Evolutionary conservation across 2,113 vertebrate species (phyloP), one percentile per base, ranked within the genome.

Genomic region (Osmerus mordax): DNA sequence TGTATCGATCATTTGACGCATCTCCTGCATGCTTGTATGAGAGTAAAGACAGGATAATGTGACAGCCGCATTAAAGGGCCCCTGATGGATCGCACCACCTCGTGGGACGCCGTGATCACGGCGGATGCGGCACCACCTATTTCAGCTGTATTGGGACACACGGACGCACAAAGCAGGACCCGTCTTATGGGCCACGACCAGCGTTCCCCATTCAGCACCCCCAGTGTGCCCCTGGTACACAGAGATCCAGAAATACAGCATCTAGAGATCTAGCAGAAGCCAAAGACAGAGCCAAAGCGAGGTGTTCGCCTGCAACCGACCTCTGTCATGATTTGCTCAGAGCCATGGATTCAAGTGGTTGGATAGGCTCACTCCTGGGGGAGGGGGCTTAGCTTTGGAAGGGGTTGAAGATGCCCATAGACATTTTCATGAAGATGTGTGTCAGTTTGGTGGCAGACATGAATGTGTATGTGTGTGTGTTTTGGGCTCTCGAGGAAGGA

Each of bases 1-100:
- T 68, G 62, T 88, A 92, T 88, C 70, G 82, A 87, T 84, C 81
- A 78, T 64, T 84, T 47, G 64, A 69, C 69, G 86, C 85, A 73
- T 84, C 81, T 84, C 83, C 79, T 79, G 86, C 90, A 87, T 78
- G 73, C 73, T 79, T 70, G 78, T 76, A 67, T 58, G 51, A 75
- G 62, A 74, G 86, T 83, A 88, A 86, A 25, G 77, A 89, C 83
- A 81, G 78, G 88, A 88, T 88, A 87, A 86, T 69, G 76, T 83
- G 89, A 86, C 85, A 81, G 88, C 81, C 47, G 70, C 82, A 85
- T 82, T 23, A 87, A 83, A 86, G 65, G 71, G 66, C 18, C 77
- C 65, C 67, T 78, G 74, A 87, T 82, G 67, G 75, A 84, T 70
- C 63, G 77, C 62, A 16, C 23, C 2, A 8, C 23, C 15, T 62